Percentiles rank a stretch among this genome's conserved stretches.
Evolutionary conservation across 1,140 invertebrate species (phyloP).

Genomic region (Brachionus rotundiformis): DNA sequence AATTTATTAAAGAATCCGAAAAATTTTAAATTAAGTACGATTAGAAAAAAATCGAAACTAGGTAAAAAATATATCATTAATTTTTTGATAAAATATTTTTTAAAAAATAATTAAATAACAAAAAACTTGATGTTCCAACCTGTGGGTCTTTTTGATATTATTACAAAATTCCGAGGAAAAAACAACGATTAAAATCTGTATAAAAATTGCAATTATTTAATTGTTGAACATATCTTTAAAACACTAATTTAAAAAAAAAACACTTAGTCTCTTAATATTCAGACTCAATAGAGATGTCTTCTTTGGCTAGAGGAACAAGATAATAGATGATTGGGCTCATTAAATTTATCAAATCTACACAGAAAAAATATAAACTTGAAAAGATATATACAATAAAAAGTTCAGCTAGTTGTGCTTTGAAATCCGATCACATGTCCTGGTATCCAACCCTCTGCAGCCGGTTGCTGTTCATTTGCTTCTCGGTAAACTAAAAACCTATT

Average conservation of each 20-base stretch:
- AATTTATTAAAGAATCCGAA: neutral
- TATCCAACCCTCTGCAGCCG: slow-evolving; percentile 69
- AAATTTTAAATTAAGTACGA: neutral
- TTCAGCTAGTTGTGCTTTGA: slow-evolving; percentile 19
- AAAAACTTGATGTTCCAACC: neutral
- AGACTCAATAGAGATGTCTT: neutral
- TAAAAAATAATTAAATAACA: neutral
- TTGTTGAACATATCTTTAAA: neutral
- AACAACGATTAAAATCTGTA: slow-evolving; percentile 20
- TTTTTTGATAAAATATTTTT: neutral
- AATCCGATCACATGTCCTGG: slow-evolving; percentile 68
- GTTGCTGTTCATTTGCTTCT: slow-evolving; percentile 61
- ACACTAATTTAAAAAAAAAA: slow-evolving; percentile 14
- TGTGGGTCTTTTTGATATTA: neutral
- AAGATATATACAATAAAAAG: neutral
- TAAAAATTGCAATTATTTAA: neutral
- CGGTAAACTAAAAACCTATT: slow-evolving; percentile 63
- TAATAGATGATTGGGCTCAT: neutral
- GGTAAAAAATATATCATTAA: neutral
- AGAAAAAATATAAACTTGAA: neutral
- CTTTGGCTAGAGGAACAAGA: slow-evolving; percentile 20
- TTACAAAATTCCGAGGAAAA: slow-evolving; percentile 17
- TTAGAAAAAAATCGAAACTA: slow-evolving; percentile 5
- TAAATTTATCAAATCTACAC: slow-evolving; percentile 38
- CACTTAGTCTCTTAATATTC: neutral